Conservation (phyloP, 92 coral and sea anemone species). For the Plumapathes pennacea region DNA sequence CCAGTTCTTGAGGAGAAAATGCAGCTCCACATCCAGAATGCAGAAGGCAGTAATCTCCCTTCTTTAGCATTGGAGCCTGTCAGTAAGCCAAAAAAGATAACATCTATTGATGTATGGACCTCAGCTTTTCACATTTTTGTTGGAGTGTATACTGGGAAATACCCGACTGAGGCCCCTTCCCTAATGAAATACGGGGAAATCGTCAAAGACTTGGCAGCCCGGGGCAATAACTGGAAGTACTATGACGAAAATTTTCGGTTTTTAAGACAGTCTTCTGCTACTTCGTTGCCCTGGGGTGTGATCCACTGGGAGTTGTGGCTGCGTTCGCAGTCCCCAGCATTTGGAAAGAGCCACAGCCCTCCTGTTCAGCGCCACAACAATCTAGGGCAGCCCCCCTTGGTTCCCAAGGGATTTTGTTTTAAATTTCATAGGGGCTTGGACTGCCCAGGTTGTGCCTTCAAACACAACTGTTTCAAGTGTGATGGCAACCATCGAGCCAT, state of each 20-base stretch:
- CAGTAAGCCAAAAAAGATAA: constrained; percentile 36
- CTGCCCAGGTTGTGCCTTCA: constrained; percentile 39
- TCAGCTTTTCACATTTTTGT: constrained; percentile 43
- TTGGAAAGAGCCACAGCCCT: constrained; percentile 2
- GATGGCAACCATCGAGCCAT: constrained; percentile 35
- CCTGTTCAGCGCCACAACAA: background rate
- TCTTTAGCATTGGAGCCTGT: constrained; percentile 34
- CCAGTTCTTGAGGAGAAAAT: constrained; percentile 16
- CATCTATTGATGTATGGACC: constrained; percentile 40
- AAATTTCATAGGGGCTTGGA: constrained; percentile 31
- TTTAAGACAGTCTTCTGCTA: constrained; percentile 18
- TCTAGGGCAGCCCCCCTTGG: constrained; percentile 2
- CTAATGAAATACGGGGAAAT: constrained; percentile 40
- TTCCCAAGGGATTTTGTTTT: constrained; percentile 36
- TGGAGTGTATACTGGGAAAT: constrained; percentile 25
- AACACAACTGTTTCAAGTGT: constrained; percentile 50
- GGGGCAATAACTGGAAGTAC: constrained; percentile 39
- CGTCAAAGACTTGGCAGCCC: constrained; percentile 39
- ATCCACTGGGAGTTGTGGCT: constrained; percentile 61
- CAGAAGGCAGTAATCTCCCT: constrained; percentile 16
- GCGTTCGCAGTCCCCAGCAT: constrained; percentile 17
- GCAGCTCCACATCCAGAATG: constrained; percentile 9
- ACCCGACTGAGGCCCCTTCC: constrained; percentile 34
- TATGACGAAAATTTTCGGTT: constrained; percentile 44
- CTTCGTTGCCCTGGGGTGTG: constrained; percentile 42